phyloP scores from a whole-genome alignment of 2,113 vertebrate genomes.

The Pyrgilauda ruficollis region DNA sequence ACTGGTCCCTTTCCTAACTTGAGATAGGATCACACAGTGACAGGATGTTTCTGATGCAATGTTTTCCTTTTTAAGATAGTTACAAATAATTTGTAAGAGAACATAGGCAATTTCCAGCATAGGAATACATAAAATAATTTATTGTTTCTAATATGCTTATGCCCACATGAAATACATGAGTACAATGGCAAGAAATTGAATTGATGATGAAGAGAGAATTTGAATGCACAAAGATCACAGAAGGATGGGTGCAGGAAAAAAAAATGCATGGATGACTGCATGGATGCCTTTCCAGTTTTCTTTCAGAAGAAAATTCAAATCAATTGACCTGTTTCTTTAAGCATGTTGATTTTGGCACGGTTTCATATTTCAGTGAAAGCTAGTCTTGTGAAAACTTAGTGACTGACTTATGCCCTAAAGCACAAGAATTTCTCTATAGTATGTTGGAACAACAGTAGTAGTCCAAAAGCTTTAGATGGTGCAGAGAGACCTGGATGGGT shows the following conservation, averaged over 20 bases:
- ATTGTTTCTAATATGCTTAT: neutral
- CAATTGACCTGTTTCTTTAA: neutral
- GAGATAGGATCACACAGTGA: neutral
- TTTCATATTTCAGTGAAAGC: neutral
- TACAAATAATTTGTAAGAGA: neutral
- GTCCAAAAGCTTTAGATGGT: neutral
- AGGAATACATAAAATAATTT: neutral
- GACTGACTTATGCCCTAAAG: neutral
- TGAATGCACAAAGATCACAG: neutral
- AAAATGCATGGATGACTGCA: neutral
- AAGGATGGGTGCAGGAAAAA: neutral
- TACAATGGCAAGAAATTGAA: neutral
- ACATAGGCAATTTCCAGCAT: neutral
- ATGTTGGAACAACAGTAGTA: neutral
- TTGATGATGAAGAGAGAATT: neutral
- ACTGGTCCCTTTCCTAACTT: neutral
- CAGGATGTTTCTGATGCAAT: neutral
- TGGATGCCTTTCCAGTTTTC: neutral
- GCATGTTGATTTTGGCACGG: neutral
- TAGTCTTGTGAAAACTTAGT: neutral
- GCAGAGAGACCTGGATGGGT: neutral
- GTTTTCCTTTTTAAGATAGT: neutral
- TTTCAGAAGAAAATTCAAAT: neutral
- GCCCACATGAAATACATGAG: neutral
- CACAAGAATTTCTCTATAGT: neutral